Evolutionary conservation across 1,140 invertebrate genomes (phyloP), one percentile per base, ranked within the genome.

Genomic region (Drosophila sproati): DNA sequence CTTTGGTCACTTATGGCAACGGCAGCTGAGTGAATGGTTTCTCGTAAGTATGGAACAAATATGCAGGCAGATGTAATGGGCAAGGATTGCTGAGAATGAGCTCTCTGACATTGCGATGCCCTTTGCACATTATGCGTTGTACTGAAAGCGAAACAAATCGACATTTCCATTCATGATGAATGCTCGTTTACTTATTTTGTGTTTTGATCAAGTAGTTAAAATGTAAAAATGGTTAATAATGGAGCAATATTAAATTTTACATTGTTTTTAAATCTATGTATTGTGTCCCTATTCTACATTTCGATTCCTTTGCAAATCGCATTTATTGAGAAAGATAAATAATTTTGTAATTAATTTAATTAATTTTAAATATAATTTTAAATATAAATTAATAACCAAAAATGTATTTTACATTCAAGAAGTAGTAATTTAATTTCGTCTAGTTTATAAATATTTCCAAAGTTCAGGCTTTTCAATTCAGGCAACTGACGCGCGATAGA

Each of bases 1-100:
- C n/a, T 39, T 7, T 41, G 64, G 41, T 55, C 73, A 79, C 52
- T 82, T 75, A 71, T 59, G 79, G 35, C 69, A 62, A 45, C 47
- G 68, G 60, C 68, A 64, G 59, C 73, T 75, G 59, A 71, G 57
- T 56, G 67, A 74, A 55, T 70, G 31, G 52, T 41, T 54, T 73
- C 32, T 55, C 37, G 32, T 37, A n/a, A 12, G 10, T 34, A 57
- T 48, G 43, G 37, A 71, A 62, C 64, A 28, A 34, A 41, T 28
- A 50, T 31, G 31, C 32, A 39, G 12, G 8, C 31, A 8, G n/a
- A 2, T 20, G 12, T 28, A 66, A 28, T 29, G 31, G 59, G 3
- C 6, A 29, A 50, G 20, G 35, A 55, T 55, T 56, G 32, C 3
- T 29, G 5, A 8, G 39, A 45, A 56, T 6, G 34, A 29, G 28